phyloP scores from a whole-genome alignment of 2,888 invertebrate genomes.

The Mimas tiliae region DNA sequence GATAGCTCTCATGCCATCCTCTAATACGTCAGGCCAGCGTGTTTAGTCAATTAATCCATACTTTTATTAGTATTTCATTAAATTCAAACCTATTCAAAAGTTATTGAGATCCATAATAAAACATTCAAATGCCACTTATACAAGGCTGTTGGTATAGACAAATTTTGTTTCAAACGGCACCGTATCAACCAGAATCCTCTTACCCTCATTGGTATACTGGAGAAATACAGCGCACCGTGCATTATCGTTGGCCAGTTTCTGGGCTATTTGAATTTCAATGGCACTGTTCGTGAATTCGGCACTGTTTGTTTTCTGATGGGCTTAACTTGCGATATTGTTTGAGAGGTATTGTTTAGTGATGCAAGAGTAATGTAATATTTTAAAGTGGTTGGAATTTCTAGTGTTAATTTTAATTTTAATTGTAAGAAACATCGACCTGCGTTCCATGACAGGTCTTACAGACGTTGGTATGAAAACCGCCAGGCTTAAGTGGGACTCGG shows the following conservation, averaged over 20 bases:
- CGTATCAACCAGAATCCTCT: conserved; percentile 33
- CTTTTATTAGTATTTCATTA: too few relatives aligned
- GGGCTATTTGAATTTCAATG: conserved; percentile 38
- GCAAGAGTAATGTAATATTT: neutral
- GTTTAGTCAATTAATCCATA: too few relatives aligned
- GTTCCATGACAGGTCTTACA: too few relatives aligned
- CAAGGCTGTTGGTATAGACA: neutral
- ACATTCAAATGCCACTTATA: neutral
- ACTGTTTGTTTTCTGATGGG: conserved; percentile 18
- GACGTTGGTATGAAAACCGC: too few relatives aligned
- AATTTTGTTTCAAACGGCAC: conserved; percentile 1
- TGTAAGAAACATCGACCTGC: too few relatives aligned
- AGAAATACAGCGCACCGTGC: conserved; percentile 33
- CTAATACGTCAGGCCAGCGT: too few relatives aligned
- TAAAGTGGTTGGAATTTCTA: too few relatives aligned
- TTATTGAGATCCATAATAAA: neutral
- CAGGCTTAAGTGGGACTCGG: too few relatives aligned
- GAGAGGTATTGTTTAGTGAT: neutral
- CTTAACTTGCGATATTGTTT: conserved; percentile 1
- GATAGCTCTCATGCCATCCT: too few relatives aligned
- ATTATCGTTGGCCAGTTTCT: conserved; percentile 33
- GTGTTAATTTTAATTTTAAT: too few relatives aligned
- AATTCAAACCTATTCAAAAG: too few relatives aligned
- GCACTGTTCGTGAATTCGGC: neutral
- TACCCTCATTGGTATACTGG: conserved; percentile 38